phyloP scores from a whole-genome alignment of 2,888 invertebrate genomes.

The Trichogramma evanescens region DNA sequence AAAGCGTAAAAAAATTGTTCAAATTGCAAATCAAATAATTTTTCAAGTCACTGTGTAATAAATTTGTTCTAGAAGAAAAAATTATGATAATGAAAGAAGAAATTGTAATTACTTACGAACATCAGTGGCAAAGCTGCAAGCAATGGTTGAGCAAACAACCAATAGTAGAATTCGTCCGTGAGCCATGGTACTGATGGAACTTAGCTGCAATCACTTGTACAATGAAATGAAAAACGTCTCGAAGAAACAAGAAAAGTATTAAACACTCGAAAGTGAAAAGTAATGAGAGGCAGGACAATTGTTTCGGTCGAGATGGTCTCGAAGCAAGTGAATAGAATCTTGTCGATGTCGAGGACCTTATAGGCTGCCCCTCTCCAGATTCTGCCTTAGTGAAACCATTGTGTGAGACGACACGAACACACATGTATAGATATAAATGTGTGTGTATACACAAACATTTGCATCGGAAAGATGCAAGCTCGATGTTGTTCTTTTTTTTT shows the following conservation, averaged over 20 bases:
- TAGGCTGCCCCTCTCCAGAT: constrained; percentile 30
- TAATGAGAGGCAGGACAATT: constrained; percentile 21
- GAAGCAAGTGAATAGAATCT: constrained; percentile 34
- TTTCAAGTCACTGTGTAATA: no score
- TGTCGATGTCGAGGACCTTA: constrained; percentile 35
- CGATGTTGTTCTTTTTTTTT: no score
- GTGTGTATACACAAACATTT: neutral
- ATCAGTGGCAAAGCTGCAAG: constrained; percentile 23
- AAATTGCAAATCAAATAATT: no score
- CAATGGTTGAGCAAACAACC: constrained; percentile 9
- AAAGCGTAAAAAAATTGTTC: no score
- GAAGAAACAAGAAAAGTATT: neutral
- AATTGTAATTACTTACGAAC: constrained; percentile 32
- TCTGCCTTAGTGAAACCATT: constrained; percentile 28
- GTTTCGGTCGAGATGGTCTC: constrained; percentile 28
- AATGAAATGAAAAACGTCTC: neutral
- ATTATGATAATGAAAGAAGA: neutral
- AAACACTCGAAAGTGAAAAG: neutral
- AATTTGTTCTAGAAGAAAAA: no score
- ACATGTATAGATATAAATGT: neutral
- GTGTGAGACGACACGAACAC: constrained; percentile 18
- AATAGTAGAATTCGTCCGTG: constrained; percentile 15
- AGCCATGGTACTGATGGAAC: constrained; percentile 1
- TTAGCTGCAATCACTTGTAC: neutral
- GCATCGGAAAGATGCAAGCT: no score